Evolutionary conservation across 1,140 invertebrate species (phyloP), one percentile per base, ranked within the genome.

Genomic region (Lerema accius): DNA sequence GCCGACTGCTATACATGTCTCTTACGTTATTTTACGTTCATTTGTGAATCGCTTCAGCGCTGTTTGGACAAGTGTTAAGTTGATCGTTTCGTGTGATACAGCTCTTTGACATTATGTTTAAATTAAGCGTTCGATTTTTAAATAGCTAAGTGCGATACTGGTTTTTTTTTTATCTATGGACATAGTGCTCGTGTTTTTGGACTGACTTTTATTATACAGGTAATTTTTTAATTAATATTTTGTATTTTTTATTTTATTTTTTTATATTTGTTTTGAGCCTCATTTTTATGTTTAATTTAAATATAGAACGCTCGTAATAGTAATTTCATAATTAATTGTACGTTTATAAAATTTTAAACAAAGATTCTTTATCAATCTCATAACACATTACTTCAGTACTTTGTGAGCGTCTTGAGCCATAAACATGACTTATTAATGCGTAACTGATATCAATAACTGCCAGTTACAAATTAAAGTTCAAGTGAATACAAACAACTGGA

Each of bases 1-100:
- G 71, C 76, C 82, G 73, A 59, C 62, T 39, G 15, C 39, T 43
- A 19, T 60, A 69, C 60, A 77, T 76, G 84, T 75, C 43, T 65
- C 39, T 32, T 53, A 48, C 16, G 53, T 49, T 28, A 55, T 42
- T 45, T 55, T 26, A 35, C 48, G 62, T 61, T 70, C 68, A 80
- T 78, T 81, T 68, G 76, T 80, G 78, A 80, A 69, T 66, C 70
- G 56, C 66, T 62, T 58, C 53, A 58, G 65, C 66, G 60, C 80
- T 84, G 78, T 85, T 87, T 86, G 78, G 78, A 90, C 84, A 90
- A 90, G 85, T 89, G 85, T 81, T 85, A 87, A 88, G 80, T 90
- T 88, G 85, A 86, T 88, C 86, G 85, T 86, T 88, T 84, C 73
- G 84, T 86, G 80, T 80, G 82, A 86, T 86, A 86, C 75, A 82